These are phyloP conservation scores for Byasa hedistus DNA, from an alignment of 2,888 invertebrate species.

Conservation along the genomic window DNA sequence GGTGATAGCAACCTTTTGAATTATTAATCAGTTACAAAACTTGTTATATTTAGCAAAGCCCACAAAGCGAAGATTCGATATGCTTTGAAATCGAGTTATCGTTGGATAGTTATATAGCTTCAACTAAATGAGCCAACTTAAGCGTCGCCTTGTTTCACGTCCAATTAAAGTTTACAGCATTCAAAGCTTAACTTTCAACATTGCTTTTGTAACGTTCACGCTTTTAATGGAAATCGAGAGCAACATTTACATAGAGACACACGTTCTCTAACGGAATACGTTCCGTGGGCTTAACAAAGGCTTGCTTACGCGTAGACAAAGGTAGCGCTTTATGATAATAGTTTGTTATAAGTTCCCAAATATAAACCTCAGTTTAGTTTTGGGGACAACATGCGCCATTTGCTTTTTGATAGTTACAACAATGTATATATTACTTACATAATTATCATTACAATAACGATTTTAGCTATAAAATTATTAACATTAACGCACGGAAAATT, in stretches of 20 bases:
- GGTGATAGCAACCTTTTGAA: background rate
- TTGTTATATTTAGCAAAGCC: background rate
- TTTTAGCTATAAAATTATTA: no score
- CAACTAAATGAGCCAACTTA: constrained; percentile 32
- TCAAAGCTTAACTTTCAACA: constrained; percentile 53
- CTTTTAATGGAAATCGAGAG: constrained; percentile 54
- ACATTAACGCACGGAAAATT: no score
- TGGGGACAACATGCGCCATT: constrained; percentile 11
- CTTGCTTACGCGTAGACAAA: constrained; percentile 41
- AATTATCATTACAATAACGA: no score
- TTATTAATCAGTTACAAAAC: background rate
- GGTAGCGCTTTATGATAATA: constrained; percentile 27
- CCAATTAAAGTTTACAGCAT: constrained; percentile 58
- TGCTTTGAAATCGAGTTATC: constrained; percentile 15
- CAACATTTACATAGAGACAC: constrained; percentile 59
- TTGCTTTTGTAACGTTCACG: constrained; percentile 46
- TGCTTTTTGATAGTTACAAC: constrained; percentile 1
- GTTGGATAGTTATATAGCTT: constrained; percentile 25
- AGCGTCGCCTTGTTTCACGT: constrained; percentile 49
- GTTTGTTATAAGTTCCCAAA: constrained; percentile 17
- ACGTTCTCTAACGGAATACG: constrained; percentile 58
- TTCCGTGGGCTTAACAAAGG: constrained; percentile 63
- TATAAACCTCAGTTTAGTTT: constrained; percentile 19
- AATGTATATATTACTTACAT: background rate
- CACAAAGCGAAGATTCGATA: constrained; percentile 5